A percentile compares a stretch with the other conserved stretches of the same genome.
Evolutionary conservation across 2,797 vertebrate species (phyloP).

Genomic region (Pseudochirops corinnae): DNA sequence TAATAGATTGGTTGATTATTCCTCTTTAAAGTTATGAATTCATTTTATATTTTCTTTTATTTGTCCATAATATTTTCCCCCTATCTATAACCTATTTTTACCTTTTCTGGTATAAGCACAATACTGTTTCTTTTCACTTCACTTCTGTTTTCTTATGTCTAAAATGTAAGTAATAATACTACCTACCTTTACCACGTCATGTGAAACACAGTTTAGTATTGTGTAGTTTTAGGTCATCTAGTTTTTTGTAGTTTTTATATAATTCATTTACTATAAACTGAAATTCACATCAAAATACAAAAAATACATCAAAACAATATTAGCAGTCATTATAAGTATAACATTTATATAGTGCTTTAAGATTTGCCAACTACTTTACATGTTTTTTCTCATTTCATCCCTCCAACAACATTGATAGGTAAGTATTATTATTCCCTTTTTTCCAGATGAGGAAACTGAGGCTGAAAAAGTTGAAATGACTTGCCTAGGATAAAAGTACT

Average conservation of each 20-base stretch:
- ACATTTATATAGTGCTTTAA: background rate
- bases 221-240: background rate
- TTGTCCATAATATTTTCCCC: background rate
- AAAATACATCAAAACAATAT: background rate
- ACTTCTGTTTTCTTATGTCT: background rate
- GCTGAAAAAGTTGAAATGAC: background rate
- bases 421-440: background rate
- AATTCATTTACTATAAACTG: background rate
- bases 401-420: background rate
- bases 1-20: background rate
- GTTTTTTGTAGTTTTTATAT: background rate
- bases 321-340: too few relatives aligned
- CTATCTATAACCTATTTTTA: background rate
- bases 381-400: background rate
- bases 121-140: background rate
- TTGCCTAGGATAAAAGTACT: background rate
- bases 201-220: background rate
- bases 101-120: background rate
- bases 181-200: background rate
- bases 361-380: background rate
- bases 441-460: background rate
- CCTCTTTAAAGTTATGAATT: background rate
- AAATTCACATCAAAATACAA: background rate
- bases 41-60: background rate
- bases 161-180: background rate